Evolutionary conservation across 1,140 invertebrate species (phyloP).

Genomic region (Pollicipes pollicipes): DNA sequence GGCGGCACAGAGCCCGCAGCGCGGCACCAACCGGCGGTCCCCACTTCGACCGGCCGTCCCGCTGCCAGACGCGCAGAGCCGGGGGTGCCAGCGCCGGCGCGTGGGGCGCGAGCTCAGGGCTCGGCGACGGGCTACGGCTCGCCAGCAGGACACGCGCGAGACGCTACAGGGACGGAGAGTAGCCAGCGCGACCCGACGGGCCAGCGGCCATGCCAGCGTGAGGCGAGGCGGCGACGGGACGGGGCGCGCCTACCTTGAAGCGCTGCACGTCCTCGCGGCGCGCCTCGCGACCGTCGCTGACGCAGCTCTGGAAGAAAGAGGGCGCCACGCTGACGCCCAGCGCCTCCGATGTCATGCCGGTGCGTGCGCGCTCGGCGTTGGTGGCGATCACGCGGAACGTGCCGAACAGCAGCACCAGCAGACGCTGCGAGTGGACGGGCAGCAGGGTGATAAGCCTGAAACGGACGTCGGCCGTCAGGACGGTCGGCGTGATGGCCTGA

Average conservation of each 20-base stretch:
- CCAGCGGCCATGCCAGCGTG: too few species aligned
- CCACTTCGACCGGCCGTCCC: background rate
- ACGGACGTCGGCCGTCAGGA: too few species aligned
- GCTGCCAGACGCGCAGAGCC: too few species aligned
- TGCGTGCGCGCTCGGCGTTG: slow-evolving; percentile 68
- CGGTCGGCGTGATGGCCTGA: too few species aligned
- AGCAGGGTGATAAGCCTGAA: slow-evolving; percentile 70
- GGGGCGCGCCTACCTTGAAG: slow-evolving; percentile 62
- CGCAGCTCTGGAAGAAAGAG: slow-evolving; percentile 94
- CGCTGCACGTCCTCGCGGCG: slow-evolving; percentile 86
- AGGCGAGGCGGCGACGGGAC: too few species aligned
- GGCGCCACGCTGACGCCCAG: slow-evolving; percentile 79
- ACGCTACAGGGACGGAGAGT: too few species aligned
- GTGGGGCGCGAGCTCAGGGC: too few species aligned
- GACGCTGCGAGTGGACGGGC: slow-evolving; percentile 72
- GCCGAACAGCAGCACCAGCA: slow-evolving; percentile 86
- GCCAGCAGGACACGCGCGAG: too few species aligned
- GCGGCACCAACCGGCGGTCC: background rate
- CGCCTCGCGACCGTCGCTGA: slow-evolving; percentile 77
- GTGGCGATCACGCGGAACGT: slow-evolving; percentile 92
- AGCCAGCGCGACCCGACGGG: too few species aligned
- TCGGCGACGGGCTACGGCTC: too few species aligned
- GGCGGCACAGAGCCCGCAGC: background rate
- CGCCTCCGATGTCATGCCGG: slow-evolving; percentile 91
- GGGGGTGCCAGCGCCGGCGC: too few species aligned